phyloP scores from a whole-genome alignment of 92 coral and sea anemone species.

The Siderastrea siderea region DNA sequence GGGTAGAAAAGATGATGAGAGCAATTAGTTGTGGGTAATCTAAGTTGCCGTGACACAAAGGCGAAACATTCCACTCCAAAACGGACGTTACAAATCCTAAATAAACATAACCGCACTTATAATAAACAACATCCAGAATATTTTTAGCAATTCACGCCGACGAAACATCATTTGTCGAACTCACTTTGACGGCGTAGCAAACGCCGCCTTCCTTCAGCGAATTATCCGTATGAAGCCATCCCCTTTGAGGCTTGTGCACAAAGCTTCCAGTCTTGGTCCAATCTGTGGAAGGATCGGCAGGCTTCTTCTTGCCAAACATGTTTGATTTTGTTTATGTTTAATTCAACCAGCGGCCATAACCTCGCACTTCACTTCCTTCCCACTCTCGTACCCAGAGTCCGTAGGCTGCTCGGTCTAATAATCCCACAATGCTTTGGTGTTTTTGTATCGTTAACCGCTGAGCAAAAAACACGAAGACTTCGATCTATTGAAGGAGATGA shows the following conservation, averaged over 20 bases:
- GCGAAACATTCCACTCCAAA: neutral
- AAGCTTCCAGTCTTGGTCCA: constrained; percentile 99
- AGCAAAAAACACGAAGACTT: neutral
- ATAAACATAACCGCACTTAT: neutral
- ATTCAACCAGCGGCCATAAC: neutral
- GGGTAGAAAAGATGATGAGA: too few relatives aligned
- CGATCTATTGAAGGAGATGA: too few relatives aligned
- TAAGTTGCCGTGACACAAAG: neutral
- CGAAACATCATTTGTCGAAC: constrained; percentile 8
- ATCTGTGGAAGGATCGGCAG: constrained; percentile 76
- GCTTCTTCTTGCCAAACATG: constrained; percentile 94
- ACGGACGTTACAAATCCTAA: neutral
- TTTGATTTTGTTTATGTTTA: neutral
- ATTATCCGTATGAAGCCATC: constrained; percentile 97
- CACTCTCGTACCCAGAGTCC: too few relatives aligned
- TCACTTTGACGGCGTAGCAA: constrained; percentile 95
- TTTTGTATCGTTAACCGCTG: neutral
- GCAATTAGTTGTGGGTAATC: too few relatives aligned
- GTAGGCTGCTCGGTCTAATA: neutral
- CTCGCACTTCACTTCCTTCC: neutral
- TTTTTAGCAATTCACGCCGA: neutral
- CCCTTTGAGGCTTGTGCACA: constrained; percentile 90
- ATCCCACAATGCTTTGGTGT: constrained; percentile 8
- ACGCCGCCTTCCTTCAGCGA: constrained; percentile 96
- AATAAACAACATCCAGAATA: neutral